These are phyloP conservation scores for Morbakka virulenta DNA, from an alignment of 30 jellyfish, hydroid and myxozoan species.

Conservation along the genomic window DNA sequence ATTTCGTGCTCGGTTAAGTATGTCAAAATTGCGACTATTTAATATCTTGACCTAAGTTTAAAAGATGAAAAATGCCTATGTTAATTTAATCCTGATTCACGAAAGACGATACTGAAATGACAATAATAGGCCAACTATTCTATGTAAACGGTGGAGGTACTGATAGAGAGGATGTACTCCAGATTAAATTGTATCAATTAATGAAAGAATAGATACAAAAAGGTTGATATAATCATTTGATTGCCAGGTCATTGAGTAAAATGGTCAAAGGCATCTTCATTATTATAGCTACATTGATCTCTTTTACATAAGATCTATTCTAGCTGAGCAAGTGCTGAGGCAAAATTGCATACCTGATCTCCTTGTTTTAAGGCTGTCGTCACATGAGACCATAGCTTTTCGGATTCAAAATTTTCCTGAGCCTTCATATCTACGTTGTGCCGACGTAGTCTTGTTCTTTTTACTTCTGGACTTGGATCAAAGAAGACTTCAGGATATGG, in stretches of 20 bases:
- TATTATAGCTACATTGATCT: neutral
- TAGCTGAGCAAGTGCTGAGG: neutral
- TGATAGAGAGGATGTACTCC: too few relatives aligned
- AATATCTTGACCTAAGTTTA: too few relatives aligned
- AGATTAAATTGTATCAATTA: too few relatives aligned
- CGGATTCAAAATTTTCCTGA: conserved; percentile 89
- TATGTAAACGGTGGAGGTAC: too few relatives aligned
- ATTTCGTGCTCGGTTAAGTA: too few relatives aligned
- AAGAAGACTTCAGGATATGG: conserved; percentile 73
- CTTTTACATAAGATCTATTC: too few relatives aligned
- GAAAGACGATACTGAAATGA: too few relatives aligned
- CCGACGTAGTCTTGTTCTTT: conserved; percentile 66
- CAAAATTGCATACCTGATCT: conserved; percentile 70
- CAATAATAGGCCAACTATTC: too few relatives aligned
- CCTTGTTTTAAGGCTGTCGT: conserved; percentile 73
- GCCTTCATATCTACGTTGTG: conserved; percentile 37
- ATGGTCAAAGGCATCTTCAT: neutral
- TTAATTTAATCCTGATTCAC: too few relatives aligned
- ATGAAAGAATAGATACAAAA: neutral
- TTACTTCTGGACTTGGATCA: conserved; percentile 77
- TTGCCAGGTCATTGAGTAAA: neutral
- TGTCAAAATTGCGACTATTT: too few relatives aligned
- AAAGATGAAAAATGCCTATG: too few relatives aligned
- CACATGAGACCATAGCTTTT: conserved; percentile 77
- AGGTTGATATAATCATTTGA: too few relatives aligned